phyloP scores from a whole-genome alignment of 2,888 invertebrate species.

The Acheta domesticus region DNA sequence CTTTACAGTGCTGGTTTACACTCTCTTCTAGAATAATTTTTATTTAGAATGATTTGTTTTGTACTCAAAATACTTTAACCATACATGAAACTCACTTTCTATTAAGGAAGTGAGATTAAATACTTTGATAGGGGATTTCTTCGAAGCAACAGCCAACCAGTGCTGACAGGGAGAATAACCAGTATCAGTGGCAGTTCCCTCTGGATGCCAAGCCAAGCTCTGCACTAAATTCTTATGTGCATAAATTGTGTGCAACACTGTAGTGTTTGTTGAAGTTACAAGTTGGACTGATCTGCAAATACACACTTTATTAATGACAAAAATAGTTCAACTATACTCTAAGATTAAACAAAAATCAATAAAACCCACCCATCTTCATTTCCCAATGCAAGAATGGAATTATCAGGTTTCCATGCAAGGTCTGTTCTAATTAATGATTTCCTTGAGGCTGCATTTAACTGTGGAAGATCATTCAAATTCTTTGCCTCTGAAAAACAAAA shows the following conservation, averaged over 20 bases:
- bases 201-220: slow-evolving; percentile 69
- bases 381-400: slow-evolving; percentile 59
- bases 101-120: slow-evolving; percentile 47
- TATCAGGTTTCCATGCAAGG: slow-evolving; percentile 60
- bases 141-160: slow-evolving; percentile 63
- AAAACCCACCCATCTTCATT: slow-evolving; percentile 57
- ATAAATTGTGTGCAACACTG: slow-evolving; percentile 48
- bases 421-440: slow-evolving; percentile 49
- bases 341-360: no score
- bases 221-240: slow-evolving; percentile 61
- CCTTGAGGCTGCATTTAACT: slow-evolving; percentile 40
- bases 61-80: no score
- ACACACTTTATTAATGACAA: neutral
- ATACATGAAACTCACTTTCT: slow-evolving; percentile 24
- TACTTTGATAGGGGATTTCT: slow-evolving; percentile 52
- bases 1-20: no score
- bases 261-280: slow-evolving; percentile 42
- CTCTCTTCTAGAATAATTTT: no score
- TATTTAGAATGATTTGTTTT: no score
- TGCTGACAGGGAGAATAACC: slow-evolving; percentile 56
- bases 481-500: slow-evolving; percentile 44
- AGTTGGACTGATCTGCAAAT: slow-evolving; percentile 39
- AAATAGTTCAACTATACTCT: neutral
- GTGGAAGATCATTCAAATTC: slow-evolving; percentile 41
- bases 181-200: slow-evolving; percentile 56